A percentile compares a stretch with the other conserved stretches of the same genome.
Conservation (phyloP, 2,113 vertebrate genomes). For the Rana temporaria region DNA sequence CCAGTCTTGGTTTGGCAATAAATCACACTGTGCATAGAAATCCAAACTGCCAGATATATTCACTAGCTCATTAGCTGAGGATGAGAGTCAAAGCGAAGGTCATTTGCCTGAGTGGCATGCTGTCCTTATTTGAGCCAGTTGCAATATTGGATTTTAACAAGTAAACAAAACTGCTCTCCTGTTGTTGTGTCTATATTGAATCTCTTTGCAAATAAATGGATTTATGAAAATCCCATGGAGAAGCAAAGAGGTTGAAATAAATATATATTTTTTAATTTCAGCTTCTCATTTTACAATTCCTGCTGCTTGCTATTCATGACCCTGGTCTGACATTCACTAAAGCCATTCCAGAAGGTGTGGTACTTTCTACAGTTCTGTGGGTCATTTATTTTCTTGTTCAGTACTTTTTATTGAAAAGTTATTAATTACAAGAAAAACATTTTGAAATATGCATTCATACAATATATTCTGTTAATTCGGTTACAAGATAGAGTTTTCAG, state of each 20-base stretch:
- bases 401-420: too few relatives aligned
- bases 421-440: too few relatives aligned
- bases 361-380: too few relatives aligned
- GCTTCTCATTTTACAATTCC: too few relatives aligned
- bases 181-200: not conserved
- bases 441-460: too few relatives aligned
- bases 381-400: too few relatives aligned
- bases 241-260: not conserved
- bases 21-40: slow-evolving; percentile 42
- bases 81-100: slow-evolving; percentile 32
- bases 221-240: not conserved
- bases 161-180: slow-evolving; percentile 10
- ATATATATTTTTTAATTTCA: too few relatives aligned
- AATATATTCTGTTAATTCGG: too few relatives aligned
- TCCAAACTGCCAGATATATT: slow-evolving; percentile 50
- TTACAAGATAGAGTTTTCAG: too few relatives aligned
- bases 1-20: slow-evolving; percentile 36
- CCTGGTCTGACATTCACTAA: too few relatives aligned
- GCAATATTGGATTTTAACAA: slow-evolving; percentile 6
- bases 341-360: too few relatives aligned
- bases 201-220: not conserved
- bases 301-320: too few relatives aligned
- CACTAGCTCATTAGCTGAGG: slow-evolving; percentile 35
- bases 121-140: slow-evolving; percentile 19
- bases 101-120: slow-evolving; percentile 29